Evolutionary conservation across 2,888 invertebrate species (phyloP).

Genomic region (Eupeodes luniger): DNA sequence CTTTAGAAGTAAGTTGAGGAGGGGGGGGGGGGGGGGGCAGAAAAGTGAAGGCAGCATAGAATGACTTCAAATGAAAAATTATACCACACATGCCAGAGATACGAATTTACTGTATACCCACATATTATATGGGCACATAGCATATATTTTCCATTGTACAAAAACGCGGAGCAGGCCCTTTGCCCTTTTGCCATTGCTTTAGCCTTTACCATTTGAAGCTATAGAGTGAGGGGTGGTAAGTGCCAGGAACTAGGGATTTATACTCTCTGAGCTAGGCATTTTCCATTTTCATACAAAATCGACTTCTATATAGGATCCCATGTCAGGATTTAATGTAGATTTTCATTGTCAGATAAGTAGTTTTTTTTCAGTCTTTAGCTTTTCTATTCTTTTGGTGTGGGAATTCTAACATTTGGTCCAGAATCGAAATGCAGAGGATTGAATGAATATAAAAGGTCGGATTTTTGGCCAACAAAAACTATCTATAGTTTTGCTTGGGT

Average conservation of each 20-base stretch:
- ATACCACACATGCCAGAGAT: conserved; percentile 56
- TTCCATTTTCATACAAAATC: conserved; percentile 40
- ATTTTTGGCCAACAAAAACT: conserved; percentile 25
- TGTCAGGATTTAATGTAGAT: conserved; percentile 73
- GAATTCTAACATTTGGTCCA: conserved; percentile 53
- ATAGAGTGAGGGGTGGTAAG: neutral
- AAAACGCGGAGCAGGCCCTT: conserved; percentile 51
- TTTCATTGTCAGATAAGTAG: conserved; percentile 68
- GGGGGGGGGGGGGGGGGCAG: too few relatives aligned
- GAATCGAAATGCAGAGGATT: conserved; percentile 1
- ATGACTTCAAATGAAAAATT: conserved; percentile 67
- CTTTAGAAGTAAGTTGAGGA: neutral
- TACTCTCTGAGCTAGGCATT: conserved; percentile 23
- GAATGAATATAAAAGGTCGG: neutral
- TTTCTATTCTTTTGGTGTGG: conserved; percentile 34
- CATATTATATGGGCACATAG: too few relatives aligned
- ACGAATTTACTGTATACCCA: neutral
- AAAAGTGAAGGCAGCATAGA: neutral
- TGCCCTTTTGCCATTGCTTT: conserved; percentile 44
- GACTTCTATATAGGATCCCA: conserved; percentile 37
- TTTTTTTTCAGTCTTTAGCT: neutral
- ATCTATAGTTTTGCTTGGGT: conserved; percentile 29
- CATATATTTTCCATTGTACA: conserved; percentile 22
- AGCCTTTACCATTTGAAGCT: conserved; percentile 24
- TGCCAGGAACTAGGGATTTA: conserved; percentile 13